Evolutionary conservation across 2,888 invertebrate species (phyloP), one percentile per base, ranked within the genome.

Genomic region (Bugula neritina): DNA sequence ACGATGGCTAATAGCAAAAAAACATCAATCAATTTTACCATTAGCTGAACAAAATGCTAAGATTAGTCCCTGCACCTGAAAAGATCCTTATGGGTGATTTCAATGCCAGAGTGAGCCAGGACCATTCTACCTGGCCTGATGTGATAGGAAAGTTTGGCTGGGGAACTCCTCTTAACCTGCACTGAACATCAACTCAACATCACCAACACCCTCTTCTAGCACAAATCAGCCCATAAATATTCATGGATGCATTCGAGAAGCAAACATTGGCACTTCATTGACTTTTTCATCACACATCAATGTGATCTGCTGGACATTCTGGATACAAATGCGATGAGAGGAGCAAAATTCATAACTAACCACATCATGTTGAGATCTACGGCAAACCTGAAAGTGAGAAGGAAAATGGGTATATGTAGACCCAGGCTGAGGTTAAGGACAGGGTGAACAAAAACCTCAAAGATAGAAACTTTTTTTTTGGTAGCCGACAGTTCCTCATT

Each of bases 21-120:
- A 63, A 63, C 31, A 3, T n/a, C 63, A 63, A 63, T 34, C 29
- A 63, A 10, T 63, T 63, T n/a, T 63, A 63, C 63, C 10, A 63
- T n/a, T 31, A 63, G 31, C 3, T 31, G n/a, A 63, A 63, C 34
- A 21, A 63, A 13, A 63, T 31, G 27, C 34, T 63, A 27, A 25
- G 63, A 63, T 63, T 31, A 63, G 63, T 63, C 31, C 34, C 63
- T 31, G 63, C 63, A 31, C 31, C 63, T 63, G 52, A 73, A 1
- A 74, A 73, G 31, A 63, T 71, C 69, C 35, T 72, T 21, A 1
- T 72, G 57, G n/a, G 70, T 27, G 72, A 72, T 43, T 73, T 74
- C 54, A 73, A 72, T 43, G 71, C 72, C 35, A 54, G 71, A 35
- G 73, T 74, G 3, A 71, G 73, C 10, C 55, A 25, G 31, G 43